phyloP scores from a whole-genome alignment of 2,888 invertebrate genomes.

The Himalopsyche tibetana region DNA sequence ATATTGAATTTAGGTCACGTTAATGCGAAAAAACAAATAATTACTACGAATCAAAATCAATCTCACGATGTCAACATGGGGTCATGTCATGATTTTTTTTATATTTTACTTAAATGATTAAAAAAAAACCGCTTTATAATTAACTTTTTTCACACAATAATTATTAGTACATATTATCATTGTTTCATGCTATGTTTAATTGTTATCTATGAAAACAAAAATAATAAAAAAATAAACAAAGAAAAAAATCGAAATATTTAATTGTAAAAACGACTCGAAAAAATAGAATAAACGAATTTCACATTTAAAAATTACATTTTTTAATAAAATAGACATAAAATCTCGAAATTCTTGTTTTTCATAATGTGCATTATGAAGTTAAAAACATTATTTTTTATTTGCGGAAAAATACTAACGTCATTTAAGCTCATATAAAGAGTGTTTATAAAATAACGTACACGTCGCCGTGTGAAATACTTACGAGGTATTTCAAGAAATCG shows the following conservation, averaged over 20 bases:
- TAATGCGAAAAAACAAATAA: conserved; percentile 1
- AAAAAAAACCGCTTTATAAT: not conserved
- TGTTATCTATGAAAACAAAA: not conserved
- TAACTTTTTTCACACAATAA: not conserved
- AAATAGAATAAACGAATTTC: too few species aligned
- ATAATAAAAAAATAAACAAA: too few species aligned
- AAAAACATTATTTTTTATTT: too few species aligned
- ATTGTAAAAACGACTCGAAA: too few species aligned
- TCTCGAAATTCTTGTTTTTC: too few species aligned
- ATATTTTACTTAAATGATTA: not conserved
- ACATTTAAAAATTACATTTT: too few species aligned
- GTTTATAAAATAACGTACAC: too few species aligned
- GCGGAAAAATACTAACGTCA: too few species aligned
- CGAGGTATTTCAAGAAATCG: not conserved
- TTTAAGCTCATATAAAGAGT: too few species aligned
- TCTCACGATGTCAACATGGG: not conserved
- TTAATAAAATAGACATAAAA: too few species aligned
- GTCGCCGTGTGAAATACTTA: not conserved
- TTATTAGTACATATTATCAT: not conserved
- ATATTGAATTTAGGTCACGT: conserved; percentile 17
- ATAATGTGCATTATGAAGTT: too few species aligned
- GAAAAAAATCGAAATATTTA: too few species aligned
- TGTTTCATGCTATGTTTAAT: not conserved
- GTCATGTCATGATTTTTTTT: not conserved
- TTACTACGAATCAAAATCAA: conserved; percentile 14